phyloP scores from a whole-genome alignment of 2,888 invertebrate genomes.

The Apodemia mormo region DNA sequence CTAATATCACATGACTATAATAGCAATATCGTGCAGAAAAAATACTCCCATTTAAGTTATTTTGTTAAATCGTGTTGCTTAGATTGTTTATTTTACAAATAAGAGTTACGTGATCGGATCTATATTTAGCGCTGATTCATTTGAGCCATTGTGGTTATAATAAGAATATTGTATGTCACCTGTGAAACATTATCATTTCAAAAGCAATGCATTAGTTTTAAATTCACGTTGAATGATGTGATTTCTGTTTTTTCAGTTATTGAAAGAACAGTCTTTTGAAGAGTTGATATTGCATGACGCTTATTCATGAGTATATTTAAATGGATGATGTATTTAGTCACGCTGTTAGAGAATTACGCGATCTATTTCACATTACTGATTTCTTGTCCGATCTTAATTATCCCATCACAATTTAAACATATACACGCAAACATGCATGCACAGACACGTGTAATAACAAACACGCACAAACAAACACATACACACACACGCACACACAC shows the following conservation, averaged over 20 bases:
- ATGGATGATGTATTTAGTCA: no score
- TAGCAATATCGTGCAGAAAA: not conserved
- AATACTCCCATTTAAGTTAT: not conserved
- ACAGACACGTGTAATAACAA: no score
- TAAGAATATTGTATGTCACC: constrained; percentile 11
- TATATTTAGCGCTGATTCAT: constrained; percentile 35
- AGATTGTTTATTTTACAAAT: constrained; percentile 7
- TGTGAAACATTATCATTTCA: constrained; percentile 11
- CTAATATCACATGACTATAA: not conserved
- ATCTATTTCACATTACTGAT: no score
- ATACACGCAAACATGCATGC: no score
- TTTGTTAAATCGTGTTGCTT: constrained; percentile 27
- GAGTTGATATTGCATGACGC: no score
- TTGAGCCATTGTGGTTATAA: constrained; percentile 23
- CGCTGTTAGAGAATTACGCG: no score
- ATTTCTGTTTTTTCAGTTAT: not conserved
- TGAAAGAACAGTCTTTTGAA: not conserved
- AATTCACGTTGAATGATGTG: not conserved
- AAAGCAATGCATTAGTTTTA: constrained; percentile 12
- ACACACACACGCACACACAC: no score
- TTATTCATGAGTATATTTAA: no score
- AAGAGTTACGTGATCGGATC: constrained; percentile 22
- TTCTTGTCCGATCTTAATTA: no score
- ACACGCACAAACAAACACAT: no score
- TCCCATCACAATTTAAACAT: no score